Evolutionary conservation across 2,888 invertebrate species (phyloP).

Genomic region (Pollenia amentaria): DNA sequence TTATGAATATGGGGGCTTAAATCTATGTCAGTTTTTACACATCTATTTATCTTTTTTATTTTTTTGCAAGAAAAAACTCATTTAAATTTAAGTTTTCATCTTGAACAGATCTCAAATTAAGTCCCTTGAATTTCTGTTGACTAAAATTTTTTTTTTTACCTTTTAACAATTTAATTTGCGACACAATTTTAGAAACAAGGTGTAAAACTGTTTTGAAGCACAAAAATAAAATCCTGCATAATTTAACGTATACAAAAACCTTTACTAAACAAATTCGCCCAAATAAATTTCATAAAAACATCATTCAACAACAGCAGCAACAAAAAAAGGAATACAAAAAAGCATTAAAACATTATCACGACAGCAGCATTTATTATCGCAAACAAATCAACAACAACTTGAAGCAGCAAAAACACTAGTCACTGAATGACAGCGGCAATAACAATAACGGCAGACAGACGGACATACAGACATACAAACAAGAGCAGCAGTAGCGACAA

Average conservation of each 20-base stretch:
- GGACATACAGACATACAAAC: too few species aligned
- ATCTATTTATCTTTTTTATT: too few species aligned
- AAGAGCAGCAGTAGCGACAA: background rate
- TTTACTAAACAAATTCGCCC: background rate
- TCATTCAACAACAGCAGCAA: conserved; percentile 2
- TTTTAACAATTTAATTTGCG: background rate
- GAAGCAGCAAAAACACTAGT: conserved; percentile 34
- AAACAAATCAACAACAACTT: conserved; percentile 44
- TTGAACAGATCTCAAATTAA: background rate
- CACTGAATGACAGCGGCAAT: conserved; percentile 28
- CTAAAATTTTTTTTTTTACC: background rate
- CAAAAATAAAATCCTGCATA: background rate
- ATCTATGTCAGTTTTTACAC: too few species aligned
- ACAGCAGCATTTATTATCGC: conserved; percentile 57
- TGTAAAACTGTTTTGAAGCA: background rate
- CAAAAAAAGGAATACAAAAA: background rate
- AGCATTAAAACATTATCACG: conserved; percentile 41
- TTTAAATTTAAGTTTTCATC: too few species aligned
- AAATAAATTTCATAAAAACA: conserved; percentile 6
- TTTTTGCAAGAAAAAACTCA: too few species aligned
- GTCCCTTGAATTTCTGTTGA: background rate
- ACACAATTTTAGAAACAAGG: background rate
- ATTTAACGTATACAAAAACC: background rate
- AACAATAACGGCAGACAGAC: conserved; percentile 3
- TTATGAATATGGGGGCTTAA: too few species aligned